These are phyloP conservation scores for Octopus bimaculoides DNA, from an alignment of 1,140 invertebrate species.

Conservation along the genomic window DNA sequence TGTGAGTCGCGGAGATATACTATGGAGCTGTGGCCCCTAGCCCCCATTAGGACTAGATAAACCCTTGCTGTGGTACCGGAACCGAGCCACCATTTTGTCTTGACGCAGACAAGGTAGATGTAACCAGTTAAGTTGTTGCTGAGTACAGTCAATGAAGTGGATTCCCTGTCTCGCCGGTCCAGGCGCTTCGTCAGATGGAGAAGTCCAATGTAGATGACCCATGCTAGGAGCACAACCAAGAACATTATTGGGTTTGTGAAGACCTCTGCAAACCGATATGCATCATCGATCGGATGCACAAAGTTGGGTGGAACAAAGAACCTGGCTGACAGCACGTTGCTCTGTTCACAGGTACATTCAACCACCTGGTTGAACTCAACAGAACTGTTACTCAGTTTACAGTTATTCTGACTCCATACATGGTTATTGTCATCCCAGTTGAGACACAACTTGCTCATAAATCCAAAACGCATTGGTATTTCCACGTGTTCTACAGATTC, in stretches of 20 bases:
- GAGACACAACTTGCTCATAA: too few species aligned
- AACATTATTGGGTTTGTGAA: conserved; percentile 44
- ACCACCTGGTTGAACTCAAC: too few species aligned
- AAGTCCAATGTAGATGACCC: conserved; percentile 35
- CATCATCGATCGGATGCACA: conserved; percentile 34
- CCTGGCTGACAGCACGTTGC: conserved; percentile 34
- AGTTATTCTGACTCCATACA: too few species aligned
- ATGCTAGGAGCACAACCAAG: conserved; percentile 29
- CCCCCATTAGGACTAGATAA: conserved; percentile 28
- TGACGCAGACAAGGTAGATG: conserved; percentile 31
- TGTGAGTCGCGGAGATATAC: conserved; percentile 22
- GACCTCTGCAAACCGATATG: conserved; percentile 31
- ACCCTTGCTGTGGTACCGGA: conserved; percentile 39
- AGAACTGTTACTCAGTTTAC: too few species aligned
- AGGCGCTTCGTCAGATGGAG: conserved; percentile 31
- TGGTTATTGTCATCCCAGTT: too few species aligned
- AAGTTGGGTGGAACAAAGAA: conserved; percentile 36
- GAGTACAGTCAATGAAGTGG: neutral
- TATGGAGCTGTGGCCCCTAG: conserved; percentile 17
- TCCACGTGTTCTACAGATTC: too few species aligned
- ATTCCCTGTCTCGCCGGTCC: conserved; percentile 25
- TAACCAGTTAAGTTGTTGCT: conserved; percentile 25
- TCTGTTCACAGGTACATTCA: conserved; percentile 32
- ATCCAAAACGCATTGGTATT: too few species aligned
- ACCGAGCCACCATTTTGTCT: conserved; percentile 33